These are phyloP conservation scores for Coptodon bakossiorum DNA, from an alignment of 2,113 vertebrate genomes.

Conservation along the genomic window DNA sequence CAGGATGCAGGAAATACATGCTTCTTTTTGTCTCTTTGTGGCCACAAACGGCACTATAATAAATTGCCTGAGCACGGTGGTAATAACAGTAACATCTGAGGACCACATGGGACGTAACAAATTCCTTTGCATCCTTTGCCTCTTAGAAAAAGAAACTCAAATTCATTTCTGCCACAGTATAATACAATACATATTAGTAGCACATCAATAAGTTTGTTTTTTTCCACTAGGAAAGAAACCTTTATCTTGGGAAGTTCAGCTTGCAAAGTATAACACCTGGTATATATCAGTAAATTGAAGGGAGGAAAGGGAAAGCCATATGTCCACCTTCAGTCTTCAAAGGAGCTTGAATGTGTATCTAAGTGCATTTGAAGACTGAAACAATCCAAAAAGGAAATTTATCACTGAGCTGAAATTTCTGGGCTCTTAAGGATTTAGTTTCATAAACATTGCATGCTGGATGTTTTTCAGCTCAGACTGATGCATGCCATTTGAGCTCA, in stretches of 20 bases:
- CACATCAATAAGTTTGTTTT: not conserved
- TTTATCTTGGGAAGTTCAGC: conserved; percentile 36
- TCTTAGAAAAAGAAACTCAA: conserved; percentile 10
- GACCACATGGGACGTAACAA: conserved; percentile 39
- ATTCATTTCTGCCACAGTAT: conserved; percentile 22
- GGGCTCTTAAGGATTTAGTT: conserved; percentile 50
- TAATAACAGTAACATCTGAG: conserved; percentile 59
- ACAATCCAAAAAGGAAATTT: conserved; percentile 61
- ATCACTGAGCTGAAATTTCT: conserved; percentile 55
- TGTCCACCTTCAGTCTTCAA: conserved; percentile 64
- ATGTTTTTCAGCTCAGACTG: conserved; percentile 45
- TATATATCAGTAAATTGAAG: conserved; percentile 63
- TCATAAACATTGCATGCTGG: conserved; percentile 62
- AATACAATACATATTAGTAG: not conserved
- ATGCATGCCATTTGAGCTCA: conserved; percentile 49
- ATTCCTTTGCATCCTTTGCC: not conserved
- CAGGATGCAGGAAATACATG: not conserved
- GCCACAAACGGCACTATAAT: conserved; percentile 1
- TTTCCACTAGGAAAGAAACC: conserved; percentile 14
- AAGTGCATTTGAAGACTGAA: conserved; percentile 57
- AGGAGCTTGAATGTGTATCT: conserved; percentile 48
- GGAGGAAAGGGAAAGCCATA: conserved; percentile 57
- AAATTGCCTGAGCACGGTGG: conserved; percentile 30
- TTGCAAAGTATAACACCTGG: conserved; percentile 64
- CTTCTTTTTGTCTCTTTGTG: not conserved